A percentile compares a stretch with the other conserved stretches of the same genome.
phyloP scores from a whole-genome alignment of 1,140 invertebrate species.

The Drosophila guanche region DNA sequence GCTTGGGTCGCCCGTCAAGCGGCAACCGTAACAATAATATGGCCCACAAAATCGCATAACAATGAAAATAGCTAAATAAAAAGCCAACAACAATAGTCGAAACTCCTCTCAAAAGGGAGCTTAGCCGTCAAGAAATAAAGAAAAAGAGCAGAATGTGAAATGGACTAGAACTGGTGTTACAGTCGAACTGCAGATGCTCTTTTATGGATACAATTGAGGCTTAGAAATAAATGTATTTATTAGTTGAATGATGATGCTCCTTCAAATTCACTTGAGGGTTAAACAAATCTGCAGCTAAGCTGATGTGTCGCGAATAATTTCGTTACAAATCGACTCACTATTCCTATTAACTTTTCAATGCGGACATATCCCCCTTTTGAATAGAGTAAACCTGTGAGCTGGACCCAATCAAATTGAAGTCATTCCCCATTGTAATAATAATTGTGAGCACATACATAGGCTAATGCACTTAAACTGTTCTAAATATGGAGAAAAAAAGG shows the following conservation, averaged over 20 bases:
- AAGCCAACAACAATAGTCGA: constrained; percentile 73
- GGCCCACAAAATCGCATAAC: constrained; percentile 79
- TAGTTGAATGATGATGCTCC: too few relatives aligned
- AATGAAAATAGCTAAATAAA: constrained; percentile 80
- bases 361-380: not conserved
- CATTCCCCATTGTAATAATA: constrained; percentile 45
- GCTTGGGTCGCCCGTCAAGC: constrained; percentile 56
- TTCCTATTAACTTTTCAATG: not conserved
- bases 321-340: too few relatives aligned
- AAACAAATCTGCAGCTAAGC: too few relatives aligned
- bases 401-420: constrained; percentile 38
- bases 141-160: constrained; percentile 6
- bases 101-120: constrained; percentile 42
- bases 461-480: constrained; percentile 57
- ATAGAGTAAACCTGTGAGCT: constrained; percentile 24
- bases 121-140: constrained; percentile 11
- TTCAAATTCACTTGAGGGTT: too few relatives aligned
- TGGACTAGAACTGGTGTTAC: not conserved
- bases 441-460: constrained; percentile 41
- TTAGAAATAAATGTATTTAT: too few relatives aligned
- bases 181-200: constrained; percentile 19
- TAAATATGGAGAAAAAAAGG: constrained; percentile 23
- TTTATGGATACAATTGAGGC: not conserved
- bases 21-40: constrained; percentile 78
- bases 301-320: too few relatives aligned